phyloP scores from a whole-genome alignment of 2,888 invertebrate species.

The Morpho deidamia region DNA sequence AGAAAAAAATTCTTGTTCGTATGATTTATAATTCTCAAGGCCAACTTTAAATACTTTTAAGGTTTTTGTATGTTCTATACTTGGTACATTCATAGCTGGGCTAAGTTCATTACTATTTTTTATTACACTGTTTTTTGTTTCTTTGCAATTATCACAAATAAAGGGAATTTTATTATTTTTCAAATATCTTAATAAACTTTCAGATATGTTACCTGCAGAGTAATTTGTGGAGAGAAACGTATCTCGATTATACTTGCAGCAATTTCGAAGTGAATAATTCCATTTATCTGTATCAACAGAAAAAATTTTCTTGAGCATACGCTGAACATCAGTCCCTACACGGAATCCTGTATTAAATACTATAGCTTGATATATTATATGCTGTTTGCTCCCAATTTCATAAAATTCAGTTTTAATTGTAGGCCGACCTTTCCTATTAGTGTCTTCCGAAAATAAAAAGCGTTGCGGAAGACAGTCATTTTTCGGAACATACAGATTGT shows the following conservation, averaged over 20 bases:
- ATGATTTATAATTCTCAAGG: no score
- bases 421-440: no score
- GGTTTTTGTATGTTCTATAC: background rate
- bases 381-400: background rate
- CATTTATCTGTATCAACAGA: no score
- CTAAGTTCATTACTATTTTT: background rate
- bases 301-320: no score
- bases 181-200: background rate
- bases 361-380: background rate
- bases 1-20: no score
- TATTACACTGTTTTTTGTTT: background rate
- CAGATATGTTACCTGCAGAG: background rate
- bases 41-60: no score
- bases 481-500: background rate
- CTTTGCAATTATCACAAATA: background rate
- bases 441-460: background rate
- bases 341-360: no score
- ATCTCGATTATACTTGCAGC: no score
- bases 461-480: background rate
- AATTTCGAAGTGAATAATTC: no score
- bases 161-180: background rate
- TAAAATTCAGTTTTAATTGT: background rate
- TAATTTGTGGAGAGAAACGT: no score
- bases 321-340: no score
- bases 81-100: background rate